phyloP scores from a whole-genome alignment of 2,888 invertebrate genomes.

The Mystacides longicornis region DNA sequence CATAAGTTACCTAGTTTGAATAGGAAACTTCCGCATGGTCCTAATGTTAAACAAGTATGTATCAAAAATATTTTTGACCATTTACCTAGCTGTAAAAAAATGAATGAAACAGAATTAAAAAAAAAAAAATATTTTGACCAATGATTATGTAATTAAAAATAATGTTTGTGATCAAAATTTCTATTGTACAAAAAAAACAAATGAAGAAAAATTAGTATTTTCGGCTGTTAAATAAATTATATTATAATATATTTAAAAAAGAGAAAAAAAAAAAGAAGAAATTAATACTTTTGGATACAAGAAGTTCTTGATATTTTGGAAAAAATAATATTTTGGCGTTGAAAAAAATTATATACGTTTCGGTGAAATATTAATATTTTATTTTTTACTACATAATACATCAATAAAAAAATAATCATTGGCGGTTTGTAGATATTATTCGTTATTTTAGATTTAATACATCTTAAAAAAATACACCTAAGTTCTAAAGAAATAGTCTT shows the following conservation, averaged over 20 bases:
- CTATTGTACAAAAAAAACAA: conserved; percentile 49
- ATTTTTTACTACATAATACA: too few species aligned
- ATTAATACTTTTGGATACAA: conserved; percentile 23
- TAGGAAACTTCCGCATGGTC: too few species aligned
- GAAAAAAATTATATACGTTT: conserved; percentile 46
- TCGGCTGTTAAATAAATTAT: conserved; percentile 24
- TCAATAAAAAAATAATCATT: conserved; percentile 31
- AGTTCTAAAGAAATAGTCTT: not conserved
- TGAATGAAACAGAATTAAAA: too few species aligned
- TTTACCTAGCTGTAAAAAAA: conserved; percentile 1
- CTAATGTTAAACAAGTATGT: too few species aligned
- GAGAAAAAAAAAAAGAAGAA: conserved; percentile 11
- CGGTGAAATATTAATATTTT: conserved; percentile 54
- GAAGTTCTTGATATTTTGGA: conserved; percentile 1
- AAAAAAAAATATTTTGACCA: conserved; percentile 45
- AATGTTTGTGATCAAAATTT: conserved; percentile 56
- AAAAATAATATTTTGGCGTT: conserved; percentile 25
- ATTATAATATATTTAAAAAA: conserved; percentile 9
- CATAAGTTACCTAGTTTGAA: too few species aligned
- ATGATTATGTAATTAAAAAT: too few species aligned
- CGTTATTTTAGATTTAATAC: conserved; percentile 3
- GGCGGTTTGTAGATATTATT: conserved; percentile 37
- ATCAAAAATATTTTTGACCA: not conserved
- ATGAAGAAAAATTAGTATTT: conserved; percentile 36
- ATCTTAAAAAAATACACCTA: not conserved